Conservation (phyloP, 2,888 invertebrate species). For the Eledona agricola region DNA sequence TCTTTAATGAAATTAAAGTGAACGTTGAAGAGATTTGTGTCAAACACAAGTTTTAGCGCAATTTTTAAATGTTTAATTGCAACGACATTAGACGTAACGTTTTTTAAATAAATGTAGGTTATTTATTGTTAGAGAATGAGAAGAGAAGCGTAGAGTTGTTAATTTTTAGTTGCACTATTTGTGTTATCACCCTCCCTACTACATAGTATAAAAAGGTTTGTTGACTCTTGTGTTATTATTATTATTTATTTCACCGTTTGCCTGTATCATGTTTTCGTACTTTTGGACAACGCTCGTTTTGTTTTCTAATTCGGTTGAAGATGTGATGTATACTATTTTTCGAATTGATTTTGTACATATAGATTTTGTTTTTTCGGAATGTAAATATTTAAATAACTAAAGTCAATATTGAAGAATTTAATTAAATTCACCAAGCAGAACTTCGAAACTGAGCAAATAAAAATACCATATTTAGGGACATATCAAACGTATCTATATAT, state of each 20-base stretch:
- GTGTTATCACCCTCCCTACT: slow-evolving; percentile 25
- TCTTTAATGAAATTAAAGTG: slow-evolving; percentile 29
- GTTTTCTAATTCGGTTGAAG: slow-evolving; percentile 11
- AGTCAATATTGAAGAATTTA: slow-evolving; percentile 52
- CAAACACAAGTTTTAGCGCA: slow-evolving; percentile 38
- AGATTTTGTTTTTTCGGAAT: slow-evolving; percentile 18
- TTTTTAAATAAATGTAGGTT: slow-evolving; percentile 45
- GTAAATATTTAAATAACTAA: slow-evolving; percentile 43
- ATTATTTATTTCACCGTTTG: slow-evolving; percentile 28
- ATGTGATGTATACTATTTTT: slow-evolving; percentile 28
- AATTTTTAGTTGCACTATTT: slow-evolving; percentile 35
- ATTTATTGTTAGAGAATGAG: slow-evolving; percentile 40
- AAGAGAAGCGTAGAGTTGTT: slow-evolving; percentile 29
- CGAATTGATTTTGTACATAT: slow-evolving; percentile 25
- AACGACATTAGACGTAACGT: slow-evolving; percentile 51
- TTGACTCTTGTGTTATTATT: slow-evolving; percentile 19
- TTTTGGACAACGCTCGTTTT: slow-evolving; percentile 18
- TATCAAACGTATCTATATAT: slow-evolving; percentile 45
- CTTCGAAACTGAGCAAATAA: slow-evolving; percentile 43
- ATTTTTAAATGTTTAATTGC: slow-evolving; percentile 50
- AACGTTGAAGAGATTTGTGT: slow-evolving; percentile 35
- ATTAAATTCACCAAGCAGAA: slow-evolving; percentile 33
- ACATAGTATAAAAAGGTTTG: slow-evolving; percentile 20
- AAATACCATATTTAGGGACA: slow-evolving; percentile 53
- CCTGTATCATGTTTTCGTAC: slow-evolving; percentile 21